A percentile compares a stretch with the other conserved stretches of the same genome.
Conservation (phyloP, 1,140 invertebrate genomes). For the Drosophila punjabiensis region DNA sequence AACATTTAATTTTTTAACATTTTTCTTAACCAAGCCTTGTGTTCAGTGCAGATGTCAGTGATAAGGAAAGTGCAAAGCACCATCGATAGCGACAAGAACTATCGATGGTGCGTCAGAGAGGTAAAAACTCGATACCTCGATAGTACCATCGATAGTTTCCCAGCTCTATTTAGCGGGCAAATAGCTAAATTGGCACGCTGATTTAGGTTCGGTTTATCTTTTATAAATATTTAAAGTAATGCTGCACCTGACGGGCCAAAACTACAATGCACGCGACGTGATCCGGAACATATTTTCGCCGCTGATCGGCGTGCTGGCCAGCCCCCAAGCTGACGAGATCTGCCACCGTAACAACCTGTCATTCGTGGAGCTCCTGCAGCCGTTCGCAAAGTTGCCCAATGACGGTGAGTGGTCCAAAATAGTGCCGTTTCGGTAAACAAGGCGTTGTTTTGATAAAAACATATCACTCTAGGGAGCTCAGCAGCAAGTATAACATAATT, state of each 20-base stretch:
- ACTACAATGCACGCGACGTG: constrained; percentile 91
- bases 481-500: background rate
- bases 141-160: too few relatives aligned
- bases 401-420: constrained; percentile 88
- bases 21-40: too few relatives aligned
- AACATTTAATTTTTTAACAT: too few relatives aligned
- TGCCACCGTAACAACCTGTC: constrained; percentile 96
- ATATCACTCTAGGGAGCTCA: background rate
- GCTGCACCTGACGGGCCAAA: constrained; percentile 84
- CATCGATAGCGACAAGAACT: too few relatives aligned
- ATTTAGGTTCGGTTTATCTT: constrained; percentile 14
- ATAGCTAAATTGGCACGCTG: too few relatives aligned
- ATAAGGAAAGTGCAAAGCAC: too few relatives aligned
- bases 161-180: background rate
- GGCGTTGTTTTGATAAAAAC: too few relatives aligned
- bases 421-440: constrained; percentile 32
- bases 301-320: constrained; percentile 93
- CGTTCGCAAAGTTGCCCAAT: constrained; percentile 92
- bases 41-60: too few relatives aligned
- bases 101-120: too few relatives aligned
- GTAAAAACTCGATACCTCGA: too few relatives aligned
- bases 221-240: constrained; percentile 62
- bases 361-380: constrained; percentile 95
- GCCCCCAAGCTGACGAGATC: constrained; percentile 91
- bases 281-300: constrained; percentile 96